These are phyloP conservation scores for Heteromurus nitidus DNA, from an alignment of 2,888 invertebrate species.

Conservation along the genomic window DNA sequence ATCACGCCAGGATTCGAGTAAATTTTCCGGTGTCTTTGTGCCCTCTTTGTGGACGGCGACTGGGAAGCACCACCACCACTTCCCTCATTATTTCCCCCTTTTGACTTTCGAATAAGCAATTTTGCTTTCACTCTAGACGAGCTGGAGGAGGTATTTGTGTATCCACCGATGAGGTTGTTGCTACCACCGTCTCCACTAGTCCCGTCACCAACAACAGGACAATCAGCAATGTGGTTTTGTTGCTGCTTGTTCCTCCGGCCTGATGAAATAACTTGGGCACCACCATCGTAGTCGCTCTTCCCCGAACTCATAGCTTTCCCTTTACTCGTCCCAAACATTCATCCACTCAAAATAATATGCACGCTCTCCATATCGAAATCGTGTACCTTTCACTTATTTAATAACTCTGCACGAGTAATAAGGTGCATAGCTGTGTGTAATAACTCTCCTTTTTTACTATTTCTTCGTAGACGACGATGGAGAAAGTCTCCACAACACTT, in stretches of 20 bases:
- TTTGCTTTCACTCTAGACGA: conserved; percentile 69
- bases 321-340: conserved; percentile 30
- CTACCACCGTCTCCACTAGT: conserved; percentile 21
- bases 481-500: conserved; percentile 23
- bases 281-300: conserved; percentile 41
- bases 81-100: conserved; percentile 36
- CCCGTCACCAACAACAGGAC: conserved; percentile 54
- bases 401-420: conserved; percentile 4
- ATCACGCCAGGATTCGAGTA: conserved; percentile 59
- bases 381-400: conserved; percentile 2
- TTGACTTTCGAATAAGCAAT: conserved; percentile 65
- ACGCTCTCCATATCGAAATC: conserved; percentile 7
- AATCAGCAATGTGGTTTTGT: conserved; percentile 28
- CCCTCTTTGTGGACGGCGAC: conserved; percentile 30
- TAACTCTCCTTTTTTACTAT: background rate
- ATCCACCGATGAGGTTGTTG: conserved; percentile 45
- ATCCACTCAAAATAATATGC: conserved; percentile 20
- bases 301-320: conserved; percentile 52
- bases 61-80: background rate
- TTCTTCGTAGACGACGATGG: background rate
- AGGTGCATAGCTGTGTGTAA: background rate
- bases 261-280: conserved; percentile 28
- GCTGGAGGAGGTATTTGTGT: conserved; percentile 9
- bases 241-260: conserved; percentile 39
- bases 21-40: conserved; percentile 45